A percentile compares a stretch with the other conserved stretches of the same genome.
phyloP scores from a whole-genome alignment of 1,140 invertebrate genomes.

The Philopotamus ludificatus region DNA sequence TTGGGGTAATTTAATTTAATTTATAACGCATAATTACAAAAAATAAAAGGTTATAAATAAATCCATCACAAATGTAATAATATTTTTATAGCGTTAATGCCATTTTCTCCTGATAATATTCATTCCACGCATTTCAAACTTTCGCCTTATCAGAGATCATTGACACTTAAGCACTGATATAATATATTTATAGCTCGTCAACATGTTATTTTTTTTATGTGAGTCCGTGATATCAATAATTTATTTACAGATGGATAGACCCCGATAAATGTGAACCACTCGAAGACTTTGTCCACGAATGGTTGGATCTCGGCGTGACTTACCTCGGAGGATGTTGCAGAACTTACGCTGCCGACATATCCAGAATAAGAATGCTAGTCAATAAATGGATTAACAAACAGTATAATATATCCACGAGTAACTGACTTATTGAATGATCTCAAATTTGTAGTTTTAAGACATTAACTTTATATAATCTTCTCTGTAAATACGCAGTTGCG shows the following conservation, averaged over 20 bases:
- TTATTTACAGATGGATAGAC: slow-evolving; percentile 58
- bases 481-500: too few species aligned
- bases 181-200: not conserved
- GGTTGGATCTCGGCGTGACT: slow-evolving; percentile 63
- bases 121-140: too few species aligned
- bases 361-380: slow-evolving; percentile 58
- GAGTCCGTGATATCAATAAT: not conserved
- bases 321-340: slow-evolving; percentile 72
- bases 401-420: not conserved
- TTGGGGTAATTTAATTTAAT: slow-evolving; percentile 59
- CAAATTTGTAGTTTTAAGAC: slow-evolving; percentile 4
- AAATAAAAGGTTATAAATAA: not conserved
- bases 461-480: too few species aligned
- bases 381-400: slow-evolving; percentile 53
- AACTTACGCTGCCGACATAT: slow-evolving; percentile 63
- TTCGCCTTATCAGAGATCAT: not conserved
- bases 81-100: not conserved
- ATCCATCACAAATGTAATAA: too few species aligned
- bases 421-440: slow-evolving; percentile 30
- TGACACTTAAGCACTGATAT: not conserved
- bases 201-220: not conserved
- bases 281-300: slow-evolving; percentile 59
- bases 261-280: slow-evolving; percentile 60
- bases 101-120: not conserved
- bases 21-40: too few species aligned